Conservation (phyloP, 2,113 vertebrate species). For the Brachionichthys hirsutus region DNA sequence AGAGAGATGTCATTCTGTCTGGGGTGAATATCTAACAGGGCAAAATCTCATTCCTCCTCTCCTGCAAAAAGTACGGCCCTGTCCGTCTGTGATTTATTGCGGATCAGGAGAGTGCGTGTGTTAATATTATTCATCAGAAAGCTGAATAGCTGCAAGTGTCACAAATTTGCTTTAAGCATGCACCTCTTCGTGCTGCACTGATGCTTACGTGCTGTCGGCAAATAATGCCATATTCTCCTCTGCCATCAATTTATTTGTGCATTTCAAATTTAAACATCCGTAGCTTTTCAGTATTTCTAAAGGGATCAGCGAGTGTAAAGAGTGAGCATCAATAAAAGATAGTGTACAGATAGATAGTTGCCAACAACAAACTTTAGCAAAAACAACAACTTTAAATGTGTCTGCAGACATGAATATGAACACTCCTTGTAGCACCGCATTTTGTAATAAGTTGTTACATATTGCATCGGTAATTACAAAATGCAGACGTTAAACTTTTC, state of each 20-base stretch:
- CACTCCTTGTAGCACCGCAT: no score
- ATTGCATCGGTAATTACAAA: no score
- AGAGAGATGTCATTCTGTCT: conserved; percentile 57
- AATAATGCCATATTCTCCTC: conserved; percentile 3
- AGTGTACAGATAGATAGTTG: conserved; percentile 8
- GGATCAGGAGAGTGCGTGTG: conserved; percentile 22
- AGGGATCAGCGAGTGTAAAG: conserved; percentile 37
- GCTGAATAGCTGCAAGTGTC: conserved; percentile 32
- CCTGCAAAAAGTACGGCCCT: conserved; percentile 13
- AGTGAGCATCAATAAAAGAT: conserved; percentile 26
- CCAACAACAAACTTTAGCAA: conserved; percentile 11
- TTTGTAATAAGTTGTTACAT: no score
- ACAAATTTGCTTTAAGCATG: conserved; percentile 22
- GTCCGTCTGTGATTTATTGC: conserved; percentile 43
- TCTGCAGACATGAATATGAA: conserved; percentile 8
- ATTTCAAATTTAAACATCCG: conserved; percentile 16
- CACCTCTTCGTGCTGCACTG: conserved; percentile 9
- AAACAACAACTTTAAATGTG: neutral
- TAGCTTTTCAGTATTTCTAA: conserved; percentile 33
- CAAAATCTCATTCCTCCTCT: conserved; percentile 49
- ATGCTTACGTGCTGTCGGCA: neutral
- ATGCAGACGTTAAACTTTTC: no score
- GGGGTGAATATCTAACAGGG: conserved; percentile 52
- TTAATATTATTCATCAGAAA: conserved; percentile 38
- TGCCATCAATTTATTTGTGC: neutral